phyloP scores from a whole-genome alignment of 2,113 vertebrate genomes.

The Hypomesus transpacificus region DNA sequence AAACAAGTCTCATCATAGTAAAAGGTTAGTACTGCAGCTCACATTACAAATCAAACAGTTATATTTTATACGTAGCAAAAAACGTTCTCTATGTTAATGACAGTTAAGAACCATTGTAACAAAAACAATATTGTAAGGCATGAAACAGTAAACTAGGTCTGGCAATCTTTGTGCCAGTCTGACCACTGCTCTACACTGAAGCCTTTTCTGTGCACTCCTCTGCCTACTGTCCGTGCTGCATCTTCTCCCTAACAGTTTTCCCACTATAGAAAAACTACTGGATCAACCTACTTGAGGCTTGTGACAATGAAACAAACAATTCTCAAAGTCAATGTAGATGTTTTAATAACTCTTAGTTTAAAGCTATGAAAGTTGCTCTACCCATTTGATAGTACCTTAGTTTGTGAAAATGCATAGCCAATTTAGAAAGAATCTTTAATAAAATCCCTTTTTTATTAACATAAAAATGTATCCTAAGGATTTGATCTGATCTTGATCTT shows the following conservation, averaged over 20 bases:
- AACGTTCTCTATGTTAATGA: conserved; percentile 61
- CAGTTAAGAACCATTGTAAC: conserved; percentile 69
- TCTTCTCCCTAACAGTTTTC: conserved; percentile 27
- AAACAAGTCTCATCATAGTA: conserved; percentile 67
- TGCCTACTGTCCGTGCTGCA: conserved; percentile 38
- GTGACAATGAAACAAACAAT: conserved; percentile 52
- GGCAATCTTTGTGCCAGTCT: conserved; percentile 54
- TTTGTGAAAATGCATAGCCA: too few relatives aligned
- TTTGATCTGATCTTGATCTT: too few relatives aligned
- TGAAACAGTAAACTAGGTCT: conserved; percentile 60
- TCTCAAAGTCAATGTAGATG: neutral
- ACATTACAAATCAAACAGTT: conserved; percentile 71
- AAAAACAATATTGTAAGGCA: conserved; percentile 65
- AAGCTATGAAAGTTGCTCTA: neutral
- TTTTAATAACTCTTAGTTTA: neutral
- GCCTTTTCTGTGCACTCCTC: conserved; percentile 38
- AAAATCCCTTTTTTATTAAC: too few relatives aligned
- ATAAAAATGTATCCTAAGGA: too few relatives aligned
- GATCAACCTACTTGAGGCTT: conserved; percentile 54
- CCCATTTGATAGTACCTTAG: neutral
- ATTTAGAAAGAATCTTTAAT: too few relatives aligned
- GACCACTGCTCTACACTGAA: conserved; percentile 46
- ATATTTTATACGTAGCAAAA: conserved; percentile 57
- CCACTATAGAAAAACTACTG: neutral
- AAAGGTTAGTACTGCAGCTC: conserved; percentile 70